Conservation (phyloP, 1,140 invertebrate species). For the Drosophila insularis region DNA sequence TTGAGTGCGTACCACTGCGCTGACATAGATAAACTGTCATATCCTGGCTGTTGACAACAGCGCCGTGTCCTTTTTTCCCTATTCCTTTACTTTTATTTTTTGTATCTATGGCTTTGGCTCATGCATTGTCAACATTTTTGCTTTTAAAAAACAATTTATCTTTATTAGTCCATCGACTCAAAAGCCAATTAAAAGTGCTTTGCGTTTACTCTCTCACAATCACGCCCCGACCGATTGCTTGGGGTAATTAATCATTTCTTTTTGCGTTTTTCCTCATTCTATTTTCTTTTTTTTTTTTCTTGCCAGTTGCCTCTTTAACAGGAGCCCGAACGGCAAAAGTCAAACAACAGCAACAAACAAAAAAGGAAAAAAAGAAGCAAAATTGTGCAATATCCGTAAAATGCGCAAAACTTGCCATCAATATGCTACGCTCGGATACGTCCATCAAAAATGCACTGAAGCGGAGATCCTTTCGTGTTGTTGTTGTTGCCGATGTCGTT, state of each 20-base stretch:
- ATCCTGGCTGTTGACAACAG: slow-evolving; percentile 47
- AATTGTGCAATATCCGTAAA: slow-evolving; percentile 81
- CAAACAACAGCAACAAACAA: slow-evolving; percentile 18
- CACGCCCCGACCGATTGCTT: slow-evolving; percentile 39
- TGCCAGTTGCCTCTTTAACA: slow-evolving; percentile 37
- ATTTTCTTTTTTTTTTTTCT: slow-evolving; percentile 32
- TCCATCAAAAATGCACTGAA: slow-evolving; percentile 80
- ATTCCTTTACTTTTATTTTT: neutral
- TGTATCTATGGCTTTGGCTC: neutral
- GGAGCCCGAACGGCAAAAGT: slow-evolving; percentile 1
- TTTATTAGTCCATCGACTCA: slow-evolving; percentile 78
- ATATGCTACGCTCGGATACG: slow-evolving; percentile 81
- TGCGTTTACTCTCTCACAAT: slow-evolving; percentile 59
- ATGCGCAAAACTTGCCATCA: slow-evolving; percentile 80
- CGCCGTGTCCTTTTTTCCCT: slow-evolving; percentile 34
- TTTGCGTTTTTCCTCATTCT: neutral
- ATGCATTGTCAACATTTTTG: slow-evolving; percentile 69
- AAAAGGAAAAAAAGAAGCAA: slow-evolving; percentile 28
- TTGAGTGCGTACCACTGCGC: slow-evolving; percentile 72
- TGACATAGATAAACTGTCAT: slow-evolving; percentile 78
- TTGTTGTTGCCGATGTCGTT: slow-evolving; percentile 18
- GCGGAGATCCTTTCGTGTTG: slow-evolving; percentile 77
- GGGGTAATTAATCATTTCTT: slow-evolving; percentile 77
- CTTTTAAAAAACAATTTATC: slow-evolving; percentile 81
- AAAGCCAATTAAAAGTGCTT: slow-evolving; percentile 80